Evolutionary conservation across 2,113 vertebrate genomes (phyloP), one percentile per base, ranked within the genome.

Genomic region (Gavia stellata): DNA sequence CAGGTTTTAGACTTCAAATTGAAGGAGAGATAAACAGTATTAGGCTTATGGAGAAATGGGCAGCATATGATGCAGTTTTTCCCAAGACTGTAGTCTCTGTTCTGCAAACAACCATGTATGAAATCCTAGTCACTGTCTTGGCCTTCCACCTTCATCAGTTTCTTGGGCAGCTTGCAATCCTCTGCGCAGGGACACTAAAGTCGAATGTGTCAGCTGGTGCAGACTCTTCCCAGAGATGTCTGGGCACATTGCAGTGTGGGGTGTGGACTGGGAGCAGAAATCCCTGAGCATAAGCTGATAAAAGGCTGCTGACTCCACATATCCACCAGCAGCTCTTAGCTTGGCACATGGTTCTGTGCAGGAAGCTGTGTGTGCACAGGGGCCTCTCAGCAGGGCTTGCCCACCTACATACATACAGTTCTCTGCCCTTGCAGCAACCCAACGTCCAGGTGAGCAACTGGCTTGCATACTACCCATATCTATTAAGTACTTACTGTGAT

Each of bases 381-480:
- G 15, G 31, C 68, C 42, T 50, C 42, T 47, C 8, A 0, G 2
- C 68, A 70, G 65, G 55, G 29, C 49, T 81, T 24, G 11, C 87
- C 38, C 56, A 4, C 3, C 20, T 3, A 6, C 7, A 1, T 1
- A 6, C 9, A 8, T 2, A 0, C 11, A 5, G 18, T 33, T 83
- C 82, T 62, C 33, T 47, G 70, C 61, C 82, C 34, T 71, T 49
- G 18, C 14, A 67, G 63, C 38, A 18, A 6, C 28, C 28, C 25
- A 5, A 42, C 2, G 5, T 26, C 42, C 56, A 36, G 65, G 16
- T 33, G 34, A 62, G 34, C 2, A 4, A 38, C 29, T 42, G 33
- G 36, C 50, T 75, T 70, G 28, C 7, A 2, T 81, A 8, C 9
- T 21, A 17, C 70, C 17, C 1, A 0, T 28, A 49, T 14, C 68